A percentile compares a stretch with the other conserved stretches of the same genome.
Evolutionary conservation across 92 coral and sea anemone genomes (phyloP).

Genomic region (Actinostola sp.): DNA sequence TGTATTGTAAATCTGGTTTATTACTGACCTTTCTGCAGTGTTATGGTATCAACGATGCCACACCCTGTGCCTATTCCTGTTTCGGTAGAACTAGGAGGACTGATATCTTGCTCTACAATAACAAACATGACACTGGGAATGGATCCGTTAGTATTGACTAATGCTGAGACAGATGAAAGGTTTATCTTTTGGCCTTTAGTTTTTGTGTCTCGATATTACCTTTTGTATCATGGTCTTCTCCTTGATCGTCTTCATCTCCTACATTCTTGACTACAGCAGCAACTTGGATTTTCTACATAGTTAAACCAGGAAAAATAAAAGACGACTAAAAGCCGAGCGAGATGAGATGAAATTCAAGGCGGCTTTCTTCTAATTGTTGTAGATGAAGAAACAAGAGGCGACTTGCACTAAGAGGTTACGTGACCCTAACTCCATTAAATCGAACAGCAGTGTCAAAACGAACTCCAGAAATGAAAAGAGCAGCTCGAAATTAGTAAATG

Average conservation of each 20-base stretch:
- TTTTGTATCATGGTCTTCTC: not conserved
- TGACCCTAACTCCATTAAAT: too few relatives aligned
- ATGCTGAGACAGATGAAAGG: not conserved
- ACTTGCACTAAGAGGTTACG: too few relatives aligned
- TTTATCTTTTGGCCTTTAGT: too few relatives aligned
- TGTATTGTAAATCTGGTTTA: not conserved
- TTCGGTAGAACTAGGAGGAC: slow-evolving; percentile 64
- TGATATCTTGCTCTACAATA: slow-evolving; percentile 39
- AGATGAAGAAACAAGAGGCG: too few relatives aligned
- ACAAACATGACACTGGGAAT: not conserved
- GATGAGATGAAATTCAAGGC: too few relatives aligned
- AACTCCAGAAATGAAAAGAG: too few relatives aligned
- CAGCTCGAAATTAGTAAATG: too few relatives aligned
- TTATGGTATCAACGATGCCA: slow-evolving; percentile 80
- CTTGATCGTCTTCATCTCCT: slow-evolving; percentile 37
- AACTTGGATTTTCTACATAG: slow-evolving; percentile 70
- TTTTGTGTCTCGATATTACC: not conserved
- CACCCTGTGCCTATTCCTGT: slow-evolving; percentile 61
- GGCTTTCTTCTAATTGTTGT: too few relatives aligned
- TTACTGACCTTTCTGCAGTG: slow-evolving; percentile 75
- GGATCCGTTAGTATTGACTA: not conserved
- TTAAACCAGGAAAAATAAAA: not conserved
- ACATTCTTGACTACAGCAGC: slow-evolving; percentile 13
- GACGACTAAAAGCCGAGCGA: too few relatives aligned
- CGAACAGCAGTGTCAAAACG: too few relatives aligned